phyloP scores from a whole-genome alignment of 2,797 vertebrate species.

The Premnoplex brunnescens region DNA sequence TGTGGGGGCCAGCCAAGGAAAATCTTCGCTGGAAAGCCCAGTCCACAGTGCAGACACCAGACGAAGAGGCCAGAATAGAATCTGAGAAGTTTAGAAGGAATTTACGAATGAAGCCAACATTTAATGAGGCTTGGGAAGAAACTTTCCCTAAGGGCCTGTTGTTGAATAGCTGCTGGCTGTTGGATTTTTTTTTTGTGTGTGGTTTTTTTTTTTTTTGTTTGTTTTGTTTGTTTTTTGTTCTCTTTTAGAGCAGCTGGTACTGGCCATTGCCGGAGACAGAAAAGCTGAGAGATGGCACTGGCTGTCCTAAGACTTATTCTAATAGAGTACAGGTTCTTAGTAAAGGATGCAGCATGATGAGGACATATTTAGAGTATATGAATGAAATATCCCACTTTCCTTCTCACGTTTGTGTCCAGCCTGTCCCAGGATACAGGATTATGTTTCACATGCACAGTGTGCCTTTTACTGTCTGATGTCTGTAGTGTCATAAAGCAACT shows the following conservation, averaged over 20 bases:
- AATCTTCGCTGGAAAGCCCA: background rate
- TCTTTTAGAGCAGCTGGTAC: background rate
- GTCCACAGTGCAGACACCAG: background rate
- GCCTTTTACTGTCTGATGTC: background rate
- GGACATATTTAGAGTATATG: background rate
- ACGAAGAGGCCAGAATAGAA: background rate
- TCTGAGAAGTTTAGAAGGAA: conserved; percentile 51
- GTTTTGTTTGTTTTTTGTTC: background rate
- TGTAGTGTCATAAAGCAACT: conserved; percentile 53
- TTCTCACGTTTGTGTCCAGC: background rate
- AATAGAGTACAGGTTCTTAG: background rate
- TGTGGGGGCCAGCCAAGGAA: background rate
- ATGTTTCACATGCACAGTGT: background rate
- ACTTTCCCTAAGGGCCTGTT: background rate
- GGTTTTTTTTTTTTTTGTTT: background rate
- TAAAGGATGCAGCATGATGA: background rate
- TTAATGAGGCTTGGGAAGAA: conserved; percentile 54
- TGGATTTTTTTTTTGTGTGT: background rate
- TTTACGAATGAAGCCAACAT: conserved; percentile 45
- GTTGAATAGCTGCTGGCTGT: conserved; percentile 33
- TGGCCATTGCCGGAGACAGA: background rate
- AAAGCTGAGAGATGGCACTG: background rate
- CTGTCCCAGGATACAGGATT: background rate
- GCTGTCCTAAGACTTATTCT: background rate
- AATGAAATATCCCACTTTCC: background rate